Evolutionary conservation across 2,888 invertebrate species (phyloP).

Genomic region (Cerceris ruficornis): DNA sequence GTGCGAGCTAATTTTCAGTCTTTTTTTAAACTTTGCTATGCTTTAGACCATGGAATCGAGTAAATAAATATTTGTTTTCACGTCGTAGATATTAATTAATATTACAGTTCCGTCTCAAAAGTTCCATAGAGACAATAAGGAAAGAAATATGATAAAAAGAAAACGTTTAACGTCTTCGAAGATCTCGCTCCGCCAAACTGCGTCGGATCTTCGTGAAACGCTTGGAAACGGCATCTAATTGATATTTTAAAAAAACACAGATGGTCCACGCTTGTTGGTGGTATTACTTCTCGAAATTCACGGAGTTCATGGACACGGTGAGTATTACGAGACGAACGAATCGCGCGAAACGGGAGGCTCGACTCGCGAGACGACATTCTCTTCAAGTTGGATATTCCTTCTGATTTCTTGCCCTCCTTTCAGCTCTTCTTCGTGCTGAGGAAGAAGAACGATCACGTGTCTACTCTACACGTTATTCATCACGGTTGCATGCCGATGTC

Average conservation of each 20-base stretch:
- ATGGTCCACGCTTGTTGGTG: constrained; percentile 97
- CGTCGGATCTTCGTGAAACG: not conserved
- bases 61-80: too few relatives aligned
- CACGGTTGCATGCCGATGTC: constrained; percentile 99
- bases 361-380: too few relatives aligned
- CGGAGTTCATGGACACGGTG: constrained; percentile 98
- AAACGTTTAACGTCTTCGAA: not conserved
- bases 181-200: not conserved
- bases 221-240: constrained; percentile 24
- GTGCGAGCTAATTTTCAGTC: too few relatives aligned
- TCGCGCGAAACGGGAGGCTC: too few relatives aligned
- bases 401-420: constrained; percentile 66
- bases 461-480: constrained; percentile 96
- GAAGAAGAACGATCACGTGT: constrained; percentile 96
- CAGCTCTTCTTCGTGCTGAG: constrained; percentile 97
- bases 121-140: too few relatives aligned
- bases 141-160: too few relatives aligned
- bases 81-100: too few relatives aligned
- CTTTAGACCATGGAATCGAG: too few relatives aligned
- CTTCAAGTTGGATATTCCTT: not conserved
- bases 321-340: constrained; percentile 80
- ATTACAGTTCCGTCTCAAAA: too few relatives aligned
- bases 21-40: too few relatives aligned
- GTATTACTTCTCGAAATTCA: constrained; percentile 98
- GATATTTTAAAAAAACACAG: constrained; percentile 83